phyloP scores from a whole-genome alignment of 2,113 vertebrate genomes.

The Rhynchomys soricoides region DNA sequence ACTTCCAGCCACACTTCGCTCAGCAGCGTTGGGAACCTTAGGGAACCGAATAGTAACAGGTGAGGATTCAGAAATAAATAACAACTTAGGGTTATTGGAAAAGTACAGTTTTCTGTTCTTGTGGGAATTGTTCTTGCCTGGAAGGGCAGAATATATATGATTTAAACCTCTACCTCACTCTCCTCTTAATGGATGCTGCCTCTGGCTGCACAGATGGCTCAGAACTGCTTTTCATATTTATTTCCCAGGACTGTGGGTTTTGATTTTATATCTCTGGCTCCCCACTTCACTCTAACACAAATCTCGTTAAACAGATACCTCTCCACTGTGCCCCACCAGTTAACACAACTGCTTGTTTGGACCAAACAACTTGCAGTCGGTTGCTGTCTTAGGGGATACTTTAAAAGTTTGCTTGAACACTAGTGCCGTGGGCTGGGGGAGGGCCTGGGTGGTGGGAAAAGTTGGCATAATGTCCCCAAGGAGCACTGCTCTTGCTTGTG shows the following conservation, averaged over 20 bases:
- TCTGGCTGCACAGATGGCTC: background rate
- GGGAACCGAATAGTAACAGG: constrained; percentile 29
- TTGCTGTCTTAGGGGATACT: background rate
- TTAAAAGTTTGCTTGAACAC: background rate
- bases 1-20: constrained; percentile 53
- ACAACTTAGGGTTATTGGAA: constrained; percentile 62
- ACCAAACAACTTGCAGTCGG: background rate
- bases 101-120: constrained; percentile 52
- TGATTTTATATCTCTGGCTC: constrained; percentile 28
- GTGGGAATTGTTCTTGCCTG: background rate
- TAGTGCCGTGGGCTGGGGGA: background rate
- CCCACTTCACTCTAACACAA: background rate
- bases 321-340: background rate
- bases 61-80: constrained; percentile 66
- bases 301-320: constrained; percentile 32
- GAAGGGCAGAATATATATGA: background rate
- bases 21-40: constrained; percentile 10
- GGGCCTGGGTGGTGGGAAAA: background rate
- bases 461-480: background rate
- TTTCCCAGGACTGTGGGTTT: constrained; percentile 32
- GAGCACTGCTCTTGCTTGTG: too few relatives aligned
- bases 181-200: background rate
- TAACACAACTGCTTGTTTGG: background rate
- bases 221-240: constrained; percentile 63
- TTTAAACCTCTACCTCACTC: background rate